Evolutionary conservation across 2,888 invertebrate species (phyloP), one percentile per base, ranked within the genome.

Genomic region (Yponomeuta evonymella): DNA sequence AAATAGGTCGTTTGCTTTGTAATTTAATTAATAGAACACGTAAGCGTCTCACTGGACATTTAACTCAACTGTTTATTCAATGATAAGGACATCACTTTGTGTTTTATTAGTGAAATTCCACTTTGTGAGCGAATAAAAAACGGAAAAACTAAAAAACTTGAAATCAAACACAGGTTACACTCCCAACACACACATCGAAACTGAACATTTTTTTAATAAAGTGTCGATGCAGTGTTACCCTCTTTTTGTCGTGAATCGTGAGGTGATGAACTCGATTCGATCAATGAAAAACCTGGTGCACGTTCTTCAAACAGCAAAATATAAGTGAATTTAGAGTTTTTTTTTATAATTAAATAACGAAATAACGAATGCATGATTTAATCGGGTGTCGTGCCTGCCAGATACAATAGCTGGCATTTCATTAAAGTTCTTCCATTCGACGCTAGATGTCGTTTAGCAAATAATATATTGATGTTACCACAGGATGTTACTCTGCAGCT

Each of bases 11-110:
- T 63, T 48, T 48, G n/a, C 51, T 71, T 48, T 48, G 48, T 83
- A 82, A 80, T 80, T 77, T 76, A 79, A 64, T 70, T 70, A 70
- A 9, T 33, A 10, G 3, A 68, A 30, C 62, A 63, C 69, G 62
- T 62, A 62, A 33, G 63, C 43, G 11, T 10, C 33, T 62, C 48
- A 29, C 29, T 68, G 30, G 3, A 68, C 67, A 67, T 23, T 15
- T 43, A 43, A 67, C 67, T 23, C 4, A 4, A 43, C 48, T 43
- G 23, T n/a, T 43, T 15, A 23, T 30, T 65, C 51, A 58, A 10
- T 65, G 48, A 6, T 67, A 36, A 48, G 10, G 5, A 23, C n/a
- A 43, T 48, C 43, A 48, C 67, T 43, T 29, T 65, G 12, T 65
- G 2, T 29, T 65, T 65, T 65, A 30, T 65, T 29, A 12, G 12